Evolutionary conservation across 2,888 invertebrate genomes (phyloP), one percentile per base, ranked within the genome.

Genomic region (Andrena haemorrhoa): DNA sequence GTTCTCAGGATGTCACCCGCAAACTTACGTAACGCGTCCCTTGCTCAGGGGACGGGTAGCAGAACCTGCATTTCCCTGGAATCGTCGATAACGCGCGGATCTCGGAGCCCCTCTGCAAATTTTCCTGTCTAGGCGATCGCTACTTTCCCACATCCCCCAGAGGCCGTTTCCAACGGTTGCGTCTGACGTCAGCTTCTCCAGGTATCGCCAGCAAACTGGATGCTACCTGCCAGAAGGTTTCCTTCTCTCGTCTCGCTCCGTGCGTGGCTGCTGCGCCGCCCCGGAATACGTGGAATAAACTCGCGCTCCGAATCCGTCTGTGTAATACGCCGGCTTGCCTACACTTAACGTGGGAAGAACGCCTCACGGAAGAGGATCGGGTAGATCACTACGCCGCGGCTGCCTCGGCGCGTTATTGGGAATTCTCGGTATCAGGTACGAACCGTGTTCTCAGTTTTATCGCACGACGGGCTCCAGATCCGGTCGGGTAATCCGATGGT

Each of bases 281-380:
- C 31, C 5, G 8, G 70, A 79, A 71, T 76, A 77, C 66, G 66
- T 41, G 63, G 68, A 76, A 66, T 61, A 72, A 10, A 26, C 16
- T 20, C 26, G 66, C 51, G 12, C 56, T 60, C 2, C 56, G 61
- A 61, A 63, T 61, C 53, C 33, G 76, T 20, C 66, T 63, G 65
- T 51, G 31, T 47, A 76, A 41, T 65, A 66, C 56, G 56, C 29
- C 47, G 68, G 63, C 61, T 73, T 77, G 56, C 76, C 77, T 84
- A 85, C 82, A 85, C 85, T 85, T 85, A 85, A 85, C 75, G 56
- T 73, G 70, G 66, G 76, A 80, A 80, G 76, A 71, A 53, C 66
- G 61, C 35, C 16, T 26, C 31, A 35, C 33, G 35, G 56, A 69
- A 63, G 68, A 63, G 77, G 77, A 77, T 77, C 56, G 72, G 51